A percentile compares a stretch with the other conserved stretches of the same genome.
Evolutionary conservation across 35 echinoderm and acorn worm genomes (phyloP).

Genomic region (Heliocidaris tuberculata): DNA sequence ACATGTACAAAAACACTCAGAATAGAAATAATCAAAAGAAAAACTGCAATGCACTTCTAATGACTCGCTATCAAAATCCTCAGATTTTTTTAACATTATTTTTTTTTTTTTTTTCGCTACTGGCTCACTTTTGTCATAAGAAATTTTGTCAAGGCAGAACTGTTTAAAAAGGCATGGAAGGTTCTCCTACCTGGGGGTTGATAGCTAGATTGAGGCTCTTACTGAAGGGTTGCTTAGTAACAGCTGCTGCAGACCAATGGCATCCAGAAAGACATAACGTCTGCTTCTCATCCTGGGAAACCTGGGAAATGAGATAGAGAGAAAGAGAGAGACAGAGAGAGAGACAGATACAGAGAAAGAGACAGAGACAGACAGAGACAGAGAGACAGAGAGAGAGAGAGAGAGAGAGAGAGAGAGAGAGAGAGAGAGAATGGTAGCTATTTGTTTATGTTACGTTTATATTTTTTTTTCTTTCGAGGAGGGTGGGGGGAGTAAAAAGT

Average conservation of each 20-base stretch:
- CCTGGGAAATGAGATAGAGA: not conserved
- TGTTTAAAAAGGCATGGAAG: not conserved
- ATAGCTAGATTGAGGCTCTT: conserved; percentile 88
- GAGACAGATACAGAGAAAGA: not conserved
- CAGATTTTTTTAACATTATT: no score
- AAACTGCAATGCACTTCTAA: no score
- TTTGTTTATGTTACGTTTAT: no score
- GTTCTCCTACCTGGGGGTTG: conserved; percentile 65
- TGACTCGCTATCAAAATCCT: no score
- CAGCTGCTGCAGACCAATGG: conserved; percentile 71
- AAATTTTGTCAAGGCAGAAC: not conserved
- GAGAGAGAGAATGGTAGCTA: no score
- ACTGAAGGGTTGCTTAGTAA: conserved; percentile 86
- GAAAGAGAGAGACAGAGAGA: not conserved
- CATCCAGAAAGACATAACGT: conserved; percentile 87
- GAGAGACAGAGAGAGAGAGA: not conserved
- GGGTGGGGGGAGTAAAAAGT: no score
- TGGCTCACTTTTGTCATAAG: not conserved
- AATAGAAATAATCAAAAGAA: no score
- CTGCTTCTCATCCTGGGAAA: conserved; percentile 64
- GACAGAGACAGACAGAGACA: not conserved
- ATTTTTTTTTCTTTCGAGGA: no score
- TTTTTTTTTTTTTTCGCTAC: no score
- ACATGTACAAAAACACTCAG: no score
- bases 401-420: not conserved